Conservation (phyloP, 2,888 invertebrate species). For the Choreutis nemorana region DNA sequence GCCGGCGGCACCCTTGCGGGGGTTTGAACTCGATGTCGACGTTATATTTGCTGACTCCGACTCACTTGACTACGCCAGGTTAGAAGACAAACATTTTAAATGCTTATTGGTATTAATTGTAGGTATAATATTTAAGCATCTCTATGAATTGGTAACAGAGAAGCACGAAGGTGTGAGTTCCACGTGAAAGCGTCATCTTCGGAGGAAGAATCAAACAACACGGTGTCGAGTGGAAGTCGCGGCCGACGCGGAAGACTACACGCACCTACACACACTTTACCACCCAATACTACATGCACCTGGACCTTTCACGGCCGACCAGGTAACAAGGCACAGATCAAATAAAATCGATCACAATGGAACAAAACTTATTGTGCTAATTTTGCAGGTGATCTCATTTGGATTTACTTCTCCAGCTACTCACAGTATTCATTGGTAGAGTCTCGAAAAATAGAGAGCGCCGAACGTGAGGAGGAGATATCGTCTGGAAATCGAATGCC, state of each 20-base stretch:
- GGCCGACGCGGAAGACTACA: conserved; percentile 77
- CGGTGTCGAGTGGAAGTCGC: conserved; percentile 59
- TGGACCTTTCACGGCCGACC: conserved; percentile 84
- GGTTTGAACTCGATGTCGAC: conserved; percentile 84
- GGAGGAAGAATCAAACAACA: conserved; percentile 54
- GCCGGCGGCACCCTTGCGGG: conserved; percentile 74
- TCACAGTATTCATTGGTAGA: conserved; percentile 77
- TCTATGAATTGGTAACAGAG: too few species aligned
- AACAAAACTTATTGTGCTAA: background rate
- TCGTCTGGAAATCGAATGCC: conserved; percentile 10
- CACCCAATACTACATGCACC: conserved; percentile 86
- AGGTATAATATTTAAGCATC: too few species aligned
- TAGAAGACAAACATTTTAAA: conserved; percentile 7
- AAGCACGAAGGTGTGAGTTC: conserved; percentile 73
- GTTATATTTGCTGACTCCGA: conserved; percentile 89
- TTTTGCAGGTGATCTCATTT: conserved; percentile 74
- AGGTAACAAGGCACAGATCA: conserved; percentile 23
- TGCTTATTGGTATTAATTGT: background rate
- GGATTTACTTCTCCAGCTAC: conserved; percentile 89
- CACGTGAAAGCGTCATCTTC: conserved; percentile 78
- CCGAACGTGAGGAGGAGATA: conserved; percentile 50
- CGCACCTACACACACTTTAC: conserved; percentile 84
- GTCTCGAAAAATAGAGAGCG: conserved; percentile 54
- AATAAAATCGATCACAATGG: background rate
- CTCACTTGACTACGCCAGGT: conserved; percentile 81